phyloP scores from a whole-genome alignment of 2,113 vertebrate species.

The Cheirogaleus medius region DNA sequence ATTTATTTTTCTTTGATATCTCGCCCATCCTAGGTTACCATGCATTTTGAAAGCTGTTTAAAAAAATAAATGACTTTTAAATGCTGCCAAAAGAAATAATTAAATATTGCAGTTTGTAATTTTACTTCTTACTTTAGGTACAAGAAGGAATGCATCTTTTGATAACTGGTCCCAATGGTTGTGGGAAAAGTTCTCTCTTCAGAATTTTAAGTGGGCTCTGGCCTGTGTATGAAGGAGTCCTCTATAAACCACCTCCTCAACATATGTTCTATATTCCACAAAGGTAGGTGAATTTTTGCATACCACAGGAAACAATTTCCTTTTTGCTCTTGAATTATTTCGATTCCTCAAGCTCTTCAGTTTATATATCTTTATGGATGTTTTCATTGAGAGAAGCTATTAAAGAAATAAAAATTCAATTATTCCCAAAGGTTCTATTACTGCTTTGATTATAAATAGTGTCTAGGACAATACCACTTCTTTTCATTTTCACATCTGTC shows the following conservation, averaged over 20 bases:
- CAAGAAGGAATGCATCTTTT: conserved; percentile 97
- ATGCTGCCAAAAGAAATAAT: conserved; percentile 19
- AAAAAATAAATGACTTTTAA: not conserved
- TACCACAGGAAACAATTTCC: not conserved
- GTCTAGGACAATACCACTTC: not conserved
- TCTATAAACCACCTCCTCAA: conserved; percentile 95
- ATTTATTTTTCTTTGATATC: conserved; percentile 10
- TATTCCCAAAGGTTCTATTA: not conserved
- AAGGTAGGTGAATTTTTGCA: conserved; percentile 87
- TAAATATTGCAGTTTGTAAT: conserved; percentile 40
- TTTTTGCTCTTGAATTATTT: conserved; percentile 18
- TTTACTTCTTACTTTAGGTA: conserved; percentile 86
- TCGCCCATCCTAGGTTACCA: not conserved
- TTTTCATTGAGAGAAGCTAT: not conserved
- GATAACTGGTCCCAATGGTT: conserved; percentile 98
- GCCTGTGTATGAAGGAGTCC: conserved; percentile 95
- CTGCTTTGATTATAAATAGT: not conserved
- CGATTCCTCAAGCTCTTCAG: not conserved
- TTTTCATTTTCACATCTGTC: not conserved
- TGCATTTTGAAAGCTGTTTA: not conserved
- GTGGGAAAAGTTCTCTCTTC: conserved; percentile 98
- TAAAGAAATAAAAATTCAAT: not conserved
- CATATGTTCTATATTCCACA: conserved; percentile 99
- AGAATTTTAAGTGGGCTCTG: conserved; percentile 97
- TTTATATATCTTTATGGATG: not conserved